Evolutionary conservation across 2,797 vertebrate genomes (phyloP).

Genomic region (Phoxinus dragarum): DNA sequence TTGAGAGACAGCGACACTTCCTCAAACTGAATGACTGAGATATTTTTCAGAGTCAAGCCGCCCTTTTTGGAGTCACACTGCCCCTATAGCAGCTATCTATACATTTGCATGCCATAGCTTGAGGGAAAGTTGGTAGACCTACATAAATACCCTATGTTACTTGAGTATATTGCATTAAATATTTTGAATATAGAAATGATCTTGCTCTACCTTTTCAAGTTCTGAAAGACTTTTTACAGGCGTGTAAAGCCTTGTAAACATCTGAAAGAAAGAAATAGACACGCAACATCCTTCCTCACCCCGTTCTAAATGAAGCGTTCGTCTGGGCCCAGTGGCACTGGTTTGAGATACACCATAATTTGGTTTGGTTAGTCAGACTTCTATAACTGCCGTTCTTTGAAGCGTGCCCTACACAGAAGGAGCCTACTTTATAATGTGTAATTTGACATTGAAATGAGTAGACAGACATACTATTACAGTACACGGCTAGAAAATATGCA

Average conservation of each 20-base stretch:
- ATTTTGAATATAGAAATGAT: neutral
- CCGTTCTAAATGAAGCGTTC: constrained; percentile 36
- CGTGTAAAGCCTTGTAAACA: neutral
- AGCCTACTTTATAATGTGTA: constrained; percentile 42
- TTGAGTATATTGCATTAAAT: neutral
- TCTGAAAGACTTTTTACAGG: neutral
- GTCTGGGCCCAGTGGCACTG: constrained; percentile 34
- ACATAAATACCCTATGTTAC: neutral
- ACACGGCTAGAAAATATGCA: constrained; percentile 34
- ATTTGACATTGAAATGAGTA: constrained; percentile 49
- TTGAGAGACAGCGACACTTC: neutral
- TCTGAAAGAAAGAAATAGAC: constrained; percentile 18
- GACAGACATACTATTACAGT: constrained; percentile 52
- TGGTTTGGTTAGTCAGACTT: constrained; percentile 45
- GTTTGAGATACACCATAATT: constrained; percentile 45
- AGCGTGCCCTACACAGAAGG: constrained; percentile 26
- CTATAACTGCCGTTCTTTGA: constrained; percentile 44
- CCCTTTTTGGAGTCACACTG: neutral
- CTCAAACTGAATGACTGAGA: constrained; percentile 23
- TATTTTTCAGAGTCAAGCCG: neutral
- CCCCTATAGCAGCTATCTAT: neutral
- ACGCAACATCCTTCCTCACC: neutral
- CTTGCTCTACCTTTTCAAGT: neutral
- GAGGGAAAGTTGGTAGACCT: neutral
- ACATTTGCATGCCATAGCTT: neutral